Conservation (phyloP, 2,113 vertebrate genomes). For the Atrichornis clamosus region DNA sequence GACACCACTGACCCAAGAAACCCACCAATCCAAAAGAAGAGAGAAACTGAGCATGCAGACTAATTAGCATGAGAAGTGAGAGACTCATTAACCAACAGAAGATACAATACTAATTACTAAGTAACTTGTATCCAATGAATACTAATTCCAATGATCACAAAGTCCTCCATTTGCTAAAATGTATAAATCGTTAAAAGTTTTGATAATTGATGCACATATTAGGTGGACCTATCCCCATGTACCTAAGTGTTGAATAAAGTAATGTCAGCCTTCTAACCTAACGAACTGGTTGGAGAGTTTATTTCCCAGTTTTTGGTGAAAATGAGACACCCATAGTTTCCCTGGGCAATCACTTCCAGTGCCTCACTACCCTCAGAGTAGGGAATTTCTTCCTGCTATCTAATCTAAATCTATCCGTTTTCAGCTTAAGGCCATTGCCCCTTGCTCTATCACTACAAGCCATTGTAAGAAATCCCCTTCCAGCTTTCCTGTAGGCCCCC, state of each 20-base stretch:
- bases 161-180: background rate
- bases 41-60: background rate
- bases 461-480: background rate
- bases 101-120: background rate
- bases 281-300: background rate
- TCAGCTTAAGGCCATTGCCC: background rate
- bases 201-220: background rate
- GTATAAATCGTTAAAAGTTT: background rate
- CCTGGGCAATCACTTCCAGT: background rate
- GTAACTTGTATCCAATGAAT: background rate
- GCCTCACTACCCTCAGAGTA: background rate
- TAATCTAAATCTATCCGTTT: background rate
- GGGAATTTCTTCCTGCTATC: background rate
- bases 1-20: background rate
- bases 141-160: background rate
- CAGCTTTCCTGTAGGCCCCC: background rate
- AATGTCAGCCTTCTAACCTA: background rate
- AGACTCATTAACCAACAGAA: background rate
- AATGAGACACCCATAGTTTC: background rate
- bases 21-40: background rate
- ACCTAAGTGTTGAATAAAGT: background rate
- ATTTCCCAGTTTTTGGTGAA: background rate
- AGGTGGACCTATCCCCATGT: background rate
- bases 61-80: background rate
- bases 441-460: background rate